Evolutionary conservation across 2,888 invertebrate genomes (phyloP).

Genomic region (Melanostoma scalare): DNA sequence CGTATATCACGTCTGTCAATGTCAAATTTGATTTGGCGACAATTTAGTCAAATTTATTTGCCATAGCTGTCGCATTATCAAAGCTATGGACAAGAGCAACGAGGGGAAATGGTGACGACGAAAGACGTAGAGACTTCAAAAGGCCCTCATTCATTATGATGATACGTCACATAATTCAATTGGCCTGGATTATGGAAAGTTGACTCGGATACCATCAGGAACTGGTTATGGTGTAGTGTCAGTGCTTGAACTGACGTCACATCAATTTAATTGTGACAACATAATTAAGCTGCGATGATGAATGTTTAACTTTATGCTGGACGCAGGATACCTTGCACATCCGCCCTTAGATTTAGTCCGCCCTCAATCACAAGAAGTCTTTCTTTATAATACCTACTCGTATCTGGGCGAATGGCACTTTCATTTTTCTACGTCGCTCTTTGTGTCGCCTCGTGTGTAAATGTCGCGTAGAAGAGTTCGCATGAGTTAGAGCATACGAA

Average conservation of each 20-base stretch:
- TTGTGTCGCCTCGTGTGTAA: conserved; percentile 25
- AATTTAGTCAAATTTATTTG: conserved; percentile 71
- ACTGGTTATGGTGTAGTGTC: conserved; percentile 4
- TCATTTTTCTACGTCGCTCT: not conserved
- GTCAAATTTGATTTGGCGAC: conserved; percentile 71
- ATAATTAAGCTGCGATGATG: conserved; percentile 68
- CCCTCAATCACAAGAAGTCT: not conserved
- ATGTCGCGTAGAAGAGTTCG: conserved; percentile 58
- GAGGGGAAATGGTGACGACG: conserved; percentile 4
- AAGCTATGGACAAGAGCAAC: conserved; percentile 46
- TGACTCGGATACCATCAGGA: conserved; percentile 2
- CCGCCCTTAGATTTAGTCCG: conserved; percentile 21
- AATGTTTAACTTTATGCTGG: conserved; percentile 62
- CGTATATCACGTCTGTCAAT: conserved; percentile 68
- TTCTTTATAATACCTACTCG: not conserved
- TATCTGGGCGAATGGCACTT: not conserved
- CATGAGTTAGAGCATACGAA: conserved; percentile 55
- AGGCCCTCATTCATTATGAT: conserved; percentile 62
- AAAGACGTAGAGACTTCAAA: conserved; percentile 51
- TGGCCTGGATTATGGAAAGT: conserved; percentile 55
- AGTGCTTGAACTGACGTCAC: conserved; percentile 47
- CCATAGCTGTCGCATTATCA: conserved; percentile 64
- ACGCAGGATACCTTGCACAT: conserved; percentile 32
- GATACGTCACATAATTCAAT: conserved; percentile 70
- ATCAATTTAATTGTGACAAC: conserved; percentile 68